Base-by-base conservation (phyloP, 2,113 vertebrate species). In the Epinephelus lanceolatus region DNA sequence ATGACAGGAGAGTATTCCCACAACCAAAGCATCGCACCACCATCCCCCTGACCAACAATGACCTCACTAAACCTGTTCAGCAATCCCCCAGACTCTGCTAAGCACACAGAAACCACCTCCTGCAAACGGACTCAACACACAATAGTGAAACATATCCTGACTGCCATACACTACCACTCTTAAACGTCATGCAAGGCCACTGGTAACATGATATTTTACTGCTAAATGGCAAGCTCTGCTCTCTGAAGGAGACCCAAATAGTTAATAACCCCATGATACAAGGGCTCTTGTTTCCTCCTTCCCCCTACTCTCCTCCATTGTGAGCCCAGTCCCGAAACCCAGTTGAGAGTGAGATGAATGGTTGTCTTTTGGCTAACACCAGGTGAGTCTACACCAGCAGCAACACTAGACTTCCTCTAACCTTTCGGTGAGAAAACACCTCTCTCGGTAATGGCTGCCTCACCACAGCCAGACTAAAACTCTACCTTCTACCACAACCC, bases 351-450 rank as follows among this genome's bases (percentile, higher is more conserved):
- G 9, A 27, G 14, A 70, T 81, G 63, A 84, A 69, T 70, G 62
- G 57, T 80, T 88, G 21, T 30, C 56, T 86, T 84, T 79, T 84
- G 82, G 89, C 63, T 7, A 45, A 67, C 63, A 76, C 51, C 78
- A 25, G 40, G 66, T 45, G 69, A 85, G 71, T 59, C 74, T 76
- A 76, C 63, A 88, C 77, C 70, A 42, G 57, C 56, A 57, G 91
- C 78, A 88, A 89, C 85, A 77, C 83, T 77, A 85, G 25, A 89
- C 87, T 91, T 91, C 87, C 86, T 88, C 71, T 80, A 74, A 91
- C 91, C 79, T 91, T 89, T 85, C 78, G 74, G 72, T 56, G 71
- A 81, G 71, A 62, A 86, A 87, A 80, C 73, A 60, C 6, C 40
- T 76, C 60, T 87, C 71, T 76, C 2, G 10, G 51, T 79, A 80